A percentile compares a stretch with the other conserved stretches of the same genome.
These are phyloP conservation scores for Margarornis squamiger DNA, from an alignment of 2,797 vertebrate genomes.

Conservation along the genomic window DNA sequence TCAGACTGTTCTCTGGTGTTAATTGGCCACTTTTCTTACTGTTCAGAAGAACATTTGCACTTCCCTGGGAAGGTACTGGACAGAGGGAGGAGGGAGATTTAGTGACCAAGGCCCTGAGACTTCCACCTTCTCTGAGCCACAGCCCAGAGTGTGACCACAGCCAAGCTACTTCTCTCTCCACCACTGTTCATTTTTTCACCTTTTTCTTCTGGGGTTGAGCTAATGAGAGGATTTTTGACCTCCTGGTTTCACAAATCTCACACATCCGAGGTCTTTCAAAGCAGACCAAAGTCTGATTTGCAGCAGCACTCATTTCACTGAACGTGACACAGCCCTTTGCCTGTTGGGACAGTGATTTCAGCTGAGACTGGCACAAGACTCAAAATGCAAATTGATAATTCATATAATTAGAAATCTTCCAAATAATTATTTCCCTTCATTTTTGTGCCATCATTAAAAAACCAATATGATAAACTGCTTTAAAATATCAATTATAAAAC, in stretches of 20 bases:
- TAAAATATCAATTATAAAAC: accelerated
- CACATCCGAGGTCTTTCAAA: background rate
- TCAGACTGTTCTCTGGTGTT: accelerated
- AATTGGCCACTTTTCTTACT: accelerated
- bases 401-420: background rate
- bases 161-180: background rate
- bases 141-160: background rate
- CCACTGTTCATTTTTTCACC: background rate
- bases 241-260: background rate
- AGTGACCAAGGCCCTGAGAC: background rate
- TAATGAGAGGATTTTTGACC: background rate
- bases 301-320: background rate
- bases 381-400: background rate
- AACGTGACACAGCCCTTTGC: background rate
- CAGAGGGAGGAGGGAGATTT: background rate
- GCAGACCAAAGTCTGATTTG: background rate
- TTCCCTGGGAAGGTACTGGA: accelerated
- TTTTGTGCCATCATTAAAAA: background rate
- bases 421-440: background rate
- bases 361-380: background rate
- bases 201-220: background rate
- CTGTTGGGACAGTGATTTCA: background rate
- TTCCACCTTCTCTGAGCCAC: background rate
- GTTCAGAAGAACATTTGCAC: background rate
- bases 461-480: background rate